These are phyloP conservation scores for Agrochola circellaris DNA, from an alignment of 2,888 invertebrate species.

Conservation along the genomic window DNA sequence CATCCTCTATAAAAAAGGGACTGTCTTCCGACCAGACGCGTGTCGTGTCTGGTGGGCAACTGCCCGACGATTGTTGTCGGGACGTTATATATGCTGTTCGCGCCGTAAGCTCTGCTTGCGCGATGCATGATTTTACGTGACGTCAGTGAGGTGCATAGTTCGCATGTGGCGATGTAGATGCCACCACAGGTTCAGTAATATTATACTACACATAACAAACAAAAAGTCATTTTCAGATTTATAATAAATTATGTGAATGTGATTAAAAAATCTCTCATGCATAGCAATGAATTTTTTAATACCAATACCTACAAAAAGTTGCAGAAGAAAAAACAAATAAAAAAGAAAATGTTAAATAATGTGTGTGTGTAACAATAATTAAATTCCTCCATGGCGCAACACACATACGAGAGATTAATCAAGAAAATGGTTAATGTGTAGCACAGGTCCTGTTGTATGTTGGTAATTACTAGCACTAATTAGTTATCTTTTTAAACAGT, in stretches of 20 bases:
- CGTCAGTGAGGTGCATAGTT: too few species aligned
- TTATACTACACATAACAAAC: background rate
- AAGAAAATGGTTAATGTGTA: constrained; percentile 69
- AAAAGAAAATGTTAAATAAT: constrained; percentile 32
- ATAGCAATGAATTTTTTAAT: background rate
- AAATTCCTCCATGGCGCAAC: constrained; percentile 60
- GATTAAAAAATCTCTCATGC: background rate
- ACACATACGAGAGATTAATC: constrained; percentile 68
- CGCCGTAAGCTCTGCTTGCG: too few species aligned
- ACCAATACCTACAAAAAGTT: background rate
- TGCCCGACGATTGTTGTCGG: too few species aligned
- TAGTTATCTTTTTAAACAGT: constrained; percentile 49
- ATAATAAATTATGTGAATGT: background rate
- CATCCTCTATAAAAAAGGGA: too few species aligned
- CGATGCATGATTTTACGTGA: too few species aligned
- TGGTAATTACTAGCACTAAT: constrained; percentile 52
- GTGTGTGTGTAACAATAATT: constrained; percentile 55
- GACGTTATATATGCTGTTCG: too few species aligned
- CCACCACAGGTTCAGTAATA: too few species aligned
- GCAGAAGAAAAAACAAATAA: background rate
- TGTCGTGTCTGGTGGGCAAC: too few species aligned
- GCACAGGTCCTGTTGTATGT: constrained; percentile 47
- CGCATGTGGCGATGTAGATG: too few species aligned
- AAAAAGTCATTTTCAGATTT: background rate
- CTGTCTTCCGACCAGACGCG: too few species aligned